phyloP scores from a whole-genome alignment of 2,797 vertebrate species.

The Chromobotia macracanthus region DNA sequence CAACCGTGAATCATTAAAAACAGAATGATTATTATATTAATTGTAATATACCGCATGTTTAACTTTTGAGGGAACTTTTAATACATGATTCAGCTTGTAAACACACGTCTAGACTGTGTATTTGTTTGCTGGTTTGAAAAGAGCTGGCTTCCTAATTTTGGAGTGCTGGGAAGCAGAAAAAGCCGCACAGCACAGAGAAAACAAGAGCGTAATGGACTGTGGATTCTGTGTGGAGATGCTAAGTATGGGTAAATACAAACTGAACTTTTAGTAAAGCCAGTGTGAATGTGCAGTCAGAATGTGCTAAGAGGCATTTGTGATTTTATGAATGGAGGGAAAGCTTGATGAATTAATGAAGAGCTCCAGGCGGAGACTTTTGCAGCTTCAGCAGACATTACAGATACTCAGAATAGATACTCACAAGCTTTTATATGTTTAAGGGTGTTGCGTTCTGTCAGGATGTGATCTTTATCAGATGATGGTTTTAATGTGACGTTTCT shows the following conservation, averaged over 20 bases:
- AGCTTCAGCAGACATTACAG: constrained; percentile 15
- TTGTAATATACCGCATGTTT: too few species aligned
- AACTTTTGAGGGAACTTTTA: background rate
- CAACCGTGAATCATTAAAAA: too few species aligned
- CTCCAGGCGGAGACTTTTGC: constrained; percentile 54
- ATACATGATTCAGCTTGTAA: background rate
- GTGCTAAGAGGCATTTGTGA: constrained; percentile 76
- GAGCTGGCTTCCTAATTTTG: constrained; percentile 32
- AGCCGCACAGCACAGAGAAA: constrained; percentile 52
- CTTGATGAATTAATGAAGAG: constrained; percentile 57
- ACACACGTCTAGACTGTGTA: background rate
- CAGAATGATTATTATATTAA: too few species aligned
- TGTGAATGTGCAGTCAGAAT: constrained; percentile 2
- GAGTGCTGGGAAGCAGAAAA: constrained; percentile 46
- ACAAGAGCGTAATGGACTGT: constrained; percentile 69
- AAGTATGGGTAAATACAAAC: constrained; percentile 71
- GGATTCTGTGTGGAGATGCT: constrained; percentile 67
- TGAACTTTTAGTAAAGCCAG: constrained; percentile 77
- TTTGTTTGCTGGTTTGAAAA: background rate
- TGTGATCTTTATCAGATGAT: too few species aligned
- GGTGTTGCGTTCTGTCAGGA: background rate
- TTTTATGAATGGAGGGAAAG: constrained; percentile 72
- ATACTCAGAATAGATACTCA: background rate
- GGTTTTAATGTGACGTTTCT: background rate
- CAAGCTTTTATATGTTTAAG: background rate